phyloP scores from a whole-genome alignment of 1,140 invertebrate species.

The Microplitis demolitor region DNA sequence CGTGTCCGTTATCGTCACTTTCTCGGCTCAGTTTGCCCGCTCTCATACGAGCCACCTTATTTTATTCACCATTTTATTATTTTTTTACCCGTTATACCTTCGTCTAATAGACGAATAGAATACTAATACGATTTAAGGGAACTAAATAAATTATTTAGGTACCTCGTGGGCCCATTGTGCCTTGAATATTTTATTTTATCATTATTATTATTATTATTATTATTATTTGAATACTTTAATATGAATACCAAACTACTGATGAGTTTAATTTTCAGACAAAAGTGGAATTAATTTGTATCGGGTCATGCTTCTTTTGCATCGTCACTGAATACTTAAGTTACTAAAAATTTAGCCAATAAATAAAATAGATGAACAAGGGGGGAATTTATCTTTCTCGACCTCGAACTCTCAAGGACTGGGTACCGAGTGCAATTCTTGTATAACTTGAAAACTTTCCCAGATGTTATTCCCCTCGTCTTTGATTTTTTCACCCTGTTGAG shows the following conservation, averaged over 20 bases:
- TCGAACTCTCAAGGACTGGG: conserved; percentile 19
- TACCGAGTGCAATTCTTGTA: conserved; percentile 5
- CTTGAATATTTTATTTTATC: no score
- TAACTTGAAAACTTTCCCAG: conserved; percentile 24
- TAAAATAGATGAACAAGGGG: background rate
- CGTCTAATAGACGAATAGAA: no score
- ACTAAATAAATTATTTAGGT: no score
- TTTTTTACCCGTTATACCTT: background rate
- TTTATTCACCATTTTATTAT: background rate
- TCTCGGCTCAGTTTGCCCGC: background rate
- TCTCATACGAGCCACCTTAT: background rate
- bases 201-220: no score
- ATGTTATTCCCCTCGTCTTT: conserved; percentile 14
- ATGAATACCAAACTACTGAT: no score
- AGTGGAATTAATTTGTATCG: no score
- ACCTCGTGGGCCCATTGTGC: no score
- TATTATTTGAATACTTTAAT: no score
- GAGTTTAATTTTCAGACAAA: no score
- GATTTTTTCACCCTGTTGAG: background rate
- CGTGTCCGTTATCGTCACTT: background rate
- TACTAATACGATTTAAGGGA: no score
- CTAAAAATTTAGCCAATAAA: background rate
- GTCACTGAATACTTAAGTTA: no score
- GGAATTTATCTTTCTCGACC: conserved; percentile 10
- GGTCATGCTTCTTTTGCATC: no score